Evolutionary conservation across 2,888 invertebrate genomes (phyloP).

Genomic region (Mellilla xanthometata): DNA sequence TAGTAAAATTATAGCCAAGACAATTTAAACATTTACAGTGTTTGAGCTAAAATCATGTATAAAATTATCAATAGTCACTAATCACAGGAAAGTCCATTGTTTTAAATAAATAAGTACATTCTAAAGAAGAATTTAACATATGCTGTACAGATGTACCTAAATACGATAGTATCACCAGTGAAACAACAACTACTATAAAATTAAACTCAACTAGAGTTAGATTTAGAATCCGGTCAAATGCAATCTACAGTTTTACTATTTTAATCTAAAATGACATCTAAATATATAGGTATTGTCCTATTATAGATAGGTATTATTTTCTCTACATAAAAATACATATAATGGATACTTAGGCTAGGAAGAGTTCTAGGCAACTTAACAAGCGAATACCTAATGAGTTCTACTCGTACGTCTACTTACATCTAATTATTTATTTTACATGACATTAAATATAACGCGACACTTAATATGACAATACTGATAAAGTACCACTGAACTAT

Average conservation of each 20-base stretch:
- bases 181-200: slow-evolving; percentile 34
- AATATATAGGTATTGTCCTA: slow-evolving; percentile 34
- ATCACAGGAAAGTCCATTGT: slow-evolving; percentile 72
- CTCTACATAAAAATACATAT: slow-evolving; percentile 44
- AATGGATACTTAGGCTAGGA: slow-evolving; percentile 53
- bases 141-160: slow-evolving; percentile 26
- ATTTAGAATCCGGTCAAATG: slow-evolving; percentile 29
- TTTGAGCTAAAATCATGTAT: slow-evolving; percentile 66
- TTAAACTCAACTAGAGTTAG: slow-evolving; percentile 3
- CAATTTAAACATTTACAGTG: slow-evolving; percentile 60
- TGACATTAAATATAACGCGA: slow-evolving; percentile 20
- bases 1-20: slow-evolving; percentile 74
- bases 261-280: slow-evolving; percentile 36
- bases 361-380: slow-evolving; percentile 51
- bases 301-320: slow-evolving; percentile 31
- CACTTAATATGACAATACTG: slow-evolving; percentile 22
- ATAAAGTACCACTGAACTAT: slow-evolving; percentile 18
- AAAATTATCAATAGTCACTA: slow-evolving; percentile 76
- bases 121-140: neutral
- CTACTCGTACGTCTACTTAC: slow-evolving; percentile 22
- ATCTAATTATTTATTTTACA: slow-evolving; percentile 15
- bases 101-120: slow-evolving; percentile 7
- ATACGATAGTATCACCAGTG: slow-evolving; percentile 66
- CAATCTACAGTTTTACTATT: slow-evolving; percentile 17
- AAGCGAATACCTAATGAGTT: slow-evolving; percentile 47